These are phyloP conservation scores for Dendronephthya gigantea DNA, from an alignment of 64 coral and sea anemone species.

Conservation along the genomic window DNA sequence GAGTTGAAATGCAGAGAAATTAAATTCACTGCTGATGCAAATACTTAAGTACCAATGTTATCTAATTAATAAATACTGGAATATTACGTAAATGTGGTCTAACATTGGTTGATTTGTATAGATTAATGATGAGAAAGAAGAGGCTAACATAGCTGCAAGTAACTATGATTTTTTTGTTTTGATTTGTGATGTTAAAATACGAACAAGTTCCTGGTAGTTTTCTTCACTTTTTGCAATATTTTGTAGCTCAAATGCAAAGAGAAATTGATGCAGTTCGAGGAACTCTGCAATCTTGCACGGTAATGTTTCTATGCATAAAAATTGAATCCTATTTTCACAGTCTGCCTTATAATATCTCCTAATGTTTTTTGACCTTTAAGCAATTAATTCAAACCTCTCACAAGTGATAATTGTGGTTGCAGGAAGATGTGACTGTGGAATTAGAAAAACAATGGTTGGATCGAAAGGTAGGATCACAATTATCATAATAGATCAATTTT, in stretches of 20 bases:
- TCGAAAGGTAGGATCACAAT: neutral
- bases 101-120: neutral
- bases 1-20: too few species aligned
- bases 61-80: too few species aligned
- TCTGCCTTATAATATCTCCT: too few species aligned
- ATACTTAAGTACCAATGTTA: too few species aligned
- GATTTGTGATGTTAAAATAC: neutral
- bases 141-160: neutral
- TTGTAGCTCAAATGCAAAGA: neutral
- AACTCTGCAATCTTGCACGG: neutral
- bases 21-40: too few species aligned
- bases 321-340: neutral
- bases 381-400: too few species aligned
- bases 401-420: neutral
- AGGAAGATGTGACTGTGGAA: neutral
- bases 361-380: too few species aligned
- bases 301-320: neutral
- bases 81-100: too few species aligned
- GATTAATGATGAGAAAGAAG: neutral
- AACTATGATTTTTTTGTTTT: neutral
- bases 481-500: too few species aligned
- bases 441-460: neutral
- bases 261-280: neutral
- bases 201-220: neutral
- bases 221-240: neutral